Conservation (phyloP, 2,113 vertebrate species). For the Suncus etruscus region DNA sequence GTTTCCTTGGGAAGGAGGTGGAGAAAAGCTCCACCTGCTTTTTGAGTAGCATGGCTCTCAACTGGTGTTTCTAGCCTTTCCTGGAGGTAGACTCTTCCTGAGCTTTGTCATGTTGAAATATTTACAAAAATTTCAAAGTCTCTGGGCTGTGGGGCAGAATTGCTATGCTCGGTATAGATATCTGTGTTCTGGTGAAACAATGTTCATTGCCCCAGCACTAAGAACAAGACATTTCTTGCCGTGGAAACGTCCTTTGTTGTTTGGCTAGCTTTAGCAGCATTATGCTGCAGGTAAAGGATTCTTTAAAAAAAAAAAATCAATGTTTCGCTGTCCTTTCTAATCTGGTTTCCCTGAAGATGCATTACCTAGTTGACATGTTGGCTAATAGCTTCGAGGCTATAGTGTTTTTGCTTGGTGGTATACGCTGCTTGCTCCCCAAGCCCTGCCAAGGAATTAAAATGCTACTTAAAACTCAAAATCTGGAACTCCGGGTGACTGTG, state of each 20-base stretch:
- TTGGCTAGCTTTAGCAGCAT: slow-evolving; percentile 77
- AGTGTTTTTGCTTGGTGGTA: slow-evolving; percentile 75
- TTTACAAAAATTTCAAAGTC: slow-evolving; percentile 76
- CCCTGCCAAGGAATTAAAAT: slow-evolving; percentile 73
- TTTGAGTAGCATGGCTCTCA: slow-evolving; percentile 73
- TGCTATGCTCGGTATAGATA: not conserved
- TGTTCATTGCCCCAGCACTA: slow-evolving; percentile 28
- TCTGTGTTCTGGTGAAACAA: not conserved
- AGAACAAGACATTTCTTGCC: slow-evolving; percentile 65
- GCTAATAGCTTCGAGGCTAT: slow-evolving; percentile 76
- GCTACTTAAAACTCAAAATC: slow-evolving; percentile 74
- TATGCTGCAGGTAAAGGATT: slow-evolving; percentile 84
- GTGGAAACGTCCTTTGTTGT: slow-evolving; percentile 81
- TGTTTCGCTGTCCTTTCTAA: slow-evolving; percentile 79
- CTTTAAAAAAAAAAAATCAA: slow-evolving; percentile 72
- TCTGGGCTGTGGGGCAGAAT: slow-evolving; percentile 44
- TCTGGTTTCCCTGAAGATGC: slow-evolving; percentile 80
- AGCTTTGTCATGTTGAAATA: slow-evolving; percentile 80
- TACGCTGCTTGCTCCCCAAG: slow-evolving; percentile 65
- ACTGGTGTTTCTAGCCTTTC: slow-evolving; percentile 63
- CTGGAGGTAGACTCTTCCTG: slow-evolving; percentile 72
- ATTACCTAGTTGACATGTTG: slow-evolving; percentile 81
- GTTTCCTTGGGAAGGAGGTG: slow-evolving; percentile 77
- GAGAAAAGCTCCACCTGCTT: slow-evolving; percentile 85
- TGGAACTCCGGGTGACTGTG: slow-evolving; percentile 30